phyloP scores from a whole-genome alignment of 2,113 vertebrate genomes.

The Protomyctophum bolini region DNA sequence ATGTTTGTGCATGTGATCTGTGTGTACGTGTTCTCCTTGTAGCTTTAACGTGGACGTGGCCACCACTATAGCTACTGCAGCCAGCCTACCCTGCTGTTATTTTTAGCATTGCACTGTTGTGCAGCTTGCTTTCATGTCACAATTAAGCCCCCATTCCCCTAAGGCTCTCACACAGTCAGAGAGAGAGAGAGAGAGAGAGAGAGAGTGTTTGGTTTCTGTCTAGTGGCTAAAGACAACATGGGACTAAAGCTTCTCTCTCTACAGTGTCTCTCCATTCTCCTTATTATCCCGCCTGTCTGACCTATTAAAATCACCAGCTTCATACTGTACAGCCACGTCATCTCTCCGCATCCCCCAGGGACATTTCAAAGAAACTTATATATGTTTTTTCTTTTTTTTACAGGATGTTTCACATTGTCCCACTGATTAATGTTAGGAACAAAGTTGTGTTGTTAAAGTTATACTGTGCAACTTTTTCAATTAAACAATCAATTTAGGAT shows the following conservation, averaged over 20 bases:
- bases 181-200: neutral
- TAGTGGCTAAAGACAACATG: slow-evolving; percentile 20
- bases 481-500: too few relatives aligned
- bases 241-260: slow-evolving; percentile 9
- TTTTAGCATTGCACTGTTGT: slow-evolving; percentile 50
- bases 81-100: slow-evolving; percentile 37
- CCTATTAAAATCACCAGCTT: slow-evolving; percentile 16
- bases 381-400: too few relatives aligned
- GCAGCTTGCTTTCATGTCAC: slow-evolving; percentile 43
- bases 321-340: slow-evolving; percentile 17
- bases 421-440: too few relatives aligned
- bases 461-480: too few relatives aligned
- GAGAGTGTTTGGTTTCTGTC: slow-evolving; percentile 9
- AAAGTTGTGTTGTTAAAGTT: too few relatives aligned
- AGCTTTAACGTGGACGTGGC: slow-evolving; percentile 11
- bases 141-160: slow-evolving; percentile 27
- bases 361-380: too few relatives aligned
- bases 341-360: slow-evolving; percentile 29
- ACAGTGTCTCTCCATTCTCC: neutral
- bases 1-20: neutral
- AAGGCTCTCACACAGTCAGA: slow-evolving; percentile 2
- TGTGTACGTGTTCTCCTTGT: neutral
- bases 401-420: too few relatives aligned
- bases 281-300: neutral
- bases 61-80: slow-evolving; percentile 22